Base-by-base conservation (phyloP, 2,888 invertebrate genomes). In the Dorcus hopei region DNA sequence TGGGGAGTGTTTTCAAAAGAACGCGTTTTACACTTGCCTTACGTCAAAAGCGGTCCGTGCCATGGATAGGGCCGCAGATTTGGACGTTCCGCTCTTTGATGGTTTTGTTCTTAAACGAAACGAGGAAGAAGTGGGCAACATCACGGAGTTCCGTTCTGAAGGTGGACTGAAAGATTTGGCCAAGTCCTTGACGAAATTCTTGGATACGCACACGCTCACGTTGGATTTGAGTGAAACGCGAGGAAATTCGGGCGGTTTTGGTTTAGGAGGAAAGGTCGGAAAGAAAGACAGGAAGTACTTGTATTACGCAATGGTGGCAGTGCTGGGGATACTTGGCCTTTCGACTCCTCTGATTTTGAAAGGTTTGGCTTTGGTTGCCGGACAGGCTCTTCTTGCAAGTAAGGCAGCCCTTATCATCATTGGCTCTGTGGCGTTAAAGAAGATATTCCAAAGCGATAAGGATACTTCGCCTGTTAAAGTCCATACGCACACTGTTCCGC, bases 331-430 rank as follows among this genome's bases (percentile, higher is more conserved):
- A 52, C 74, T 88, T 75, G 87, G 87, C 66, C 82, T 89, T 60
- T 86, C 87, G 47, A 87, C 86, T 62, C 88, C 88, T 1, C 79
- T 89, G 72, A 85, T 87, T 42, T 78, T 89, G 70, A 88, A 89
- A 77, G 86, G 86, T 26, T 77, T 89, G 63, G 88, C 87, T 54
- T 81, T 86, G 33, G 85, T 89, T 68, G 88, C 89, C 49, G 87
- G 86, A 49, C 87, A 89, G 75, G 88, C 89, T 39, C 80, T 89
- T 62, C 83, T 89, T 61, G 87, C 88, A 65, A 87, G 87, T 74
- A 89, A 89, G 74, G 86, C 88, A 49, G 89, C 89, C 2, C 76
- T 89, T 58, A 86, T 89, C 60, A 88, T 89, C 67, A 86, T 88
- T 61, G 85, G 87, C 54, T 87, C 88, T 58, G 86, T 89, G 68